Evolutionary conservation across 2,888 invertebrate species (phyloP).

Genomic region (Chalcis sispes): DNA sequence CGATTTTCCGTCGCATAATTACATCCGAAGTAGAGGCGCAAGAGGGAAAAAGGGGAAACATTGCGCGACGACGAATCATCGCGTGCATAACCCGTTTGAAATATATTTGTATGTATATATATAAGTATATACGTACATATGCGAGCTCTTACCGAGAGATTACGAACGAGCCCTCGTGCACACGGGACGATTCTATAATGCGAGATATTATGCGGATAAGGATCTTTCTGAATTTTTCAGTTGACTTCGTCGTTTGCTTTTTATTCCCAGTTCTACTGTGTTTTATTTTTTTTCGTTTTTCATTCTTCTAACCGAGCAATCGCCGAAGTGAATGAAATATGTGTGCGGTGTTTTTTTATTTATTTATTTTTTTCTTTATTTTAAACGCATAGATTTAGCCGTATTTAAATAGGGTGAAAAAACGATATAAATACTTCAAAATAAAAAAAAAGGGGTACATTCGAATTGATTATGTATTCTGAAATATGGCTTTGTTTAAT

Average conservation of each 20-base stretch:
- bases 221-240: conserved; percentile 15
- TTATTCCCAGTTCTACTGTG: no score
- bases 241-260: no score
- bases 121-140: no score
- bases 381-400: no score
- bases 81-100: conserved; percentile 47
- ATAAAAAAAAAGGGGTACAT: no score
- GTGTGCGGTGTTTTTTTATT: background rate
- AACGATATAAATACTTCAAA: no score
- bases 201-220: conserved; percentile 21
- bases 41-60: background rate
- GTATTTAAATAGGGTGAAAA: no score
- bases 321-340: background rate
- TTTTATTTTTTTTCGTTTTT: background rate
- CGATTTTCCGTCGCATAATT: conserved; percentile 53
- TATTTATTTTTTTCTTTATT: background rate
- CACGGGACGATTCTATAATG: conserved; percentile 31
- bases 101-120: no score
- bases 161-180: background rate
- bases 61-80: background rate
- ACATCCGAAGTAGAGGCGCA: conserved; percentile 9
- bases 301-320: background rate
- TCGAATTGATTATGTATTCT: no score
- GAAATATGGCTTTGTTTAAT: no score
- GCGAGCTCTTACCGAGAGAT: no score